These are phyloP conservation scores for Thaumetopoea pityocampa DNA, from an alignment of 1,140 invertebrate species.

Conservation along the genomic window DNA sequence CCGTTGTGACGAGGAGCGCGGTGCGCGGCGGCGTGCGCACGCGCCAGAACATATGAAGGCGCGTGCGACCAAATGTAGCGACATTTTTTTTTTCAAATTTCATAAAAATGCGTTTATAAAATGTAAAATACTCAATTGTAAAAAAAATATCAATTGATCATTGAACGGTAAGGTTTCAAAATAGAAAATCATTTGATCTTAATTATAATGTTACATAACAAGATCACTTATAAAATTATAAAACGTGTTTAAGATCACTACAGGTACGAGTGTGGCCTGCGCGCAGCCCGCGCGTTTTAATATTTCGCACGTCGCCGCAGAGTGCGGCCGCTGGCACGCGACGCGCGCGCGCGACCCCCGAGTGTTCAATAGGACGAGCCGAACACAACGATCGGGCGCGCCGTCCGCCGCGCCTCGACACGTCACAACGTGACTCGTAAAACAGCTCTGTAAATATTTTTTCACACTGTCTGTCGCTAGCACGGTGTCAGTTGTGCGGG, in stretches of 20 bases:
- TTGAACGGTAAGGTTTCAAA: slow-evolving; percentile 3
- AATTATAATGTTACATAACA: slow-evolving; percentile 8
- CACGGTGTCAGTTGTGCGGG: too few relatives aligned
- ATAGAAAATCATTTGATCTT: not conserved
- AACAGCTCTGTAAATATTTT: too few relatives aligned
- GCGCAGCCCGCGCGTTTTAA: too few relatives aligned
- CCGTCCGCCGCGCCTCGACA: too few relatives aligned
- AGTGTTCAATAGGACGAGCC: too few relatives aligned
- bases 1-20: slow-evolving; percentile 16
- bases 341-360: too few relatives aligned
- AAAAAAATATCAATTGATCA: slow-evolving; percentile 10
- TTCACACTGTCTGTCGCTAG: too few relatives aligned
- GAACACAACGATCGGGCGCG: too few relatives aligned
- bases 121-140: slow-evolving; percentile 2
- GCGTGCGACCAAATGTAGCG: slow-evolving; percentile 24
- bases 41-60: slow-evolving; percentile 70
- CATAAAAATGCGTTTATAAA: slow-evolving; percentile 8
- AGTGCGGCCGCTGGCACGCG: too few relatives aligned
- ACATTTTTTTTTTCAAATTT: slow-evolving; percentile 9
- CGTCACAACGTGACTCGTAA: too few relatives aligned
- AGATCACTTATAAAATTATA: not conserved
- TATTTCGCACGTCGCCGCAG: not conserved
- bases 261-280: too few relatives aligned
- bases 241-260: slow-evolving; percentile 5
- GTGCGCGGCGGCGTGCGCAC: too few relatives aligned